A percentile compares a stretch with the other conserved stretches of the same genome.
Conservation (phyloP, 2,888 invertebrate genomes). For the Odiellus spinosus region DNA sequence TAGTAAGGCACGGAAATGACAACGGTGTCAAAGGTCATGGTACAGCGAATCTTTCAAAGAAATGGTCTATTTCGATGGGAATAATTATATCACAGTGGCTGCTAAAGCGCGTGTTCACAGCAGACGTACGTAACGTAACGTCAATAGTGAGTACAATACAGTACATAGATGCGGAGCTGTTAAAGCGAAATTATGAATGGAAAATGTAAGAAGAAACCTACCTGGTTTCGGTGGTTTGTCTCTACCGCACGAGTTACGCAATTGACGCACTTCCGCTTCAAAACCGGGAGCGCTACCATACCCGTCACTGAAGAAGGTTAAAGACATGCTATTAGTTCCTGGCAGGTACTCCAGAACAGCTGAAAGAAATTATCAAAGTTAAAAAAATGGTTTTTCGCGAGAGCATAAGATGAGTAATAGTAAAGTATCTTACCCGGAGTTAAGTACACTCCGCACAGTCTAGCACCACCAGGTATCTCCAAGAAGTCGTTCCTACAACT, state of each 20-base stretch:
- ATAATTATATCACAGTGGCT: too few species aligned
- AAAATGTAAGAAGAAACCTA: constrained; percentile 8
- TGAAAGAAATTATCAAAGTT: background rate
- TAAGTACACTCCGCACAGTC: constrained; percentile 15
- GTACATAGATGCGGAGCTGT: background rate
- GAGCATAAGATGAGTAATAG: constrained; percentile 1
- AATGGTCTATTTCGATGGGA: too few species aligned
- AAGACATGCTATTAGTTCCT: constrained; percentile 12
- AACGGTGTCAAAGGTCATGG: too few species aligned
- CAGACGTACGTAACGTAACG: background rate
- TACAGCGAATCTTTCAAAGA: too few species aligned
- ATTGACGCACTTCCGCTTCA: constrained; percentile 16
- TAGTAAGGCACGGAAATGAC: too few species aligned
- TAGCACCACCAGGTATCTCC: constrained; percentile 13
- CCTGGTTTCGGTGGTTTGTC: constrained; percentile 3
- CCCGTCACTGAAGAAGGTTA: constrained; percentile 14
- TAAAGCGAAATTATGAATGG: background rate
- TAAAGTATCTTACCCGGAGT: constrained; percentile 3
- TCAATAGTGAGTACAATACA: background rate
- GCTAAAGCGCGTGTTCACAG: too few species aligned
- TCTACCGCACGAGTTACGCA: constrained; percentile 15
- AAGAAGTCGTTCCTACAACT: constrained; percentile 17
- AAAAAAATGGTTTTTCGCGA: background rate
- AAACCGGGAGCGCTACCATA: constrained; percentile 17
- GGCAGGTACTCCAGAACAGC: constrained; percentile 11